Percentiles rank a stretch among this genome's conserved stretches.
phyloP scores from a whole-genome alignment of 1,140 invertebrate genomes.

The Nasonia giraulti region DNA sequence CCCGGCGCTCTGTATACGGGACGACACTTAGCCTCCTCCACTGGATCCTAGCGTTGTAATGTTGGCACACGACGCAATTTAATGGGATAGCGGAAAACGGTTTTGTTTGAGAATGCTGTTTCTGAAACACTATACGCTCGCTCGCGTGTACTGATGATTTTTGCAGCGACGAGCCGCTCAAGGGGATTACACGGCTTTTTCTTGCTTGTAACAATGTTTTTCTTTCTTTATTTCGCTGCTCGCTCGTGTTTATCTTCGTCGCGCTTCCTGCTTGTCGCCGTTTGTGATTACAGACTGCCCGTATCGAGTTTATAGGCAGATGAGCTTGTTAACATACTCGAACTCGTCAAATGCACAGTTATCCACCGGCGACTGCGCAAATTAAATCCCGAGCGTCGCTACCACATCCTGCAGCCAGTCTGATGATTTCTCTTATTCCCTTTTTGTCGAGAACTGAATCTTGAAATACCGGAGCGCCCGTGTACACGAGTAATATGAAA shows the following conservation, averaged over 20 bases:
- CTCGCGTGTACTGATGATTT: neutral
- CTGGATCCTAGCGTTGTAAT: neutral
- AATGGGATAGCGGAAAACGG: constrained; percentile 30
- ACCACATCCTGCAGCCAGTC: too few species aligned
- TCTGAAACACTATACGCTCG: neutral
- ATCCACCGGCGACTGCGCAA: neutral
- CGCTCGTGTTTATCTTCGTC: too few species aligned
- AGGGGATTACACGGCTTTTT: too few species aligned
- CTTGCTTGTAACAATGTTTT: neutral
- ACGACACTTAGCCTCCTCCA: neutral
- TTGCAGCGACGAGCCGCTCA: neutral
- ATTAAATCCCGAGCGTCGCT: neutral
- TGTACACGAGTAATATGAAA: neutral
- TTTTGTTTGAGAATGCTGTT: constrained; percentile 11
- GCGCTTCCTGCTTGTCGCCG: neutral
- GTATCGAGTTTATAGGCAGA: neutral
- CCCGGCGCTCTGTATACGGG: neutral
- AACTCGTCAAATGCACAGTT: neutral
- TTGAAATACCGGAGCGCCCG: too few species aligned
- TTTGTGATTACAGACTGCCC: too few species aligned
- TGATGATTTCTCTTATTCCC: too few species aligned
- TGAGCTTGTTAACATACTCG: neutral
- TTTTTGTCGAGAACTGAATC: too few species aligned
- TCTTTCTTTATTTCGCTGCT: neutral
- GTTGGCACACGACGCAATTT: neutral